Evolutionary conservation across 1,140 invertebrate species (phyloP).

Genomic region (Ruditapes philippinarum): DNA sequence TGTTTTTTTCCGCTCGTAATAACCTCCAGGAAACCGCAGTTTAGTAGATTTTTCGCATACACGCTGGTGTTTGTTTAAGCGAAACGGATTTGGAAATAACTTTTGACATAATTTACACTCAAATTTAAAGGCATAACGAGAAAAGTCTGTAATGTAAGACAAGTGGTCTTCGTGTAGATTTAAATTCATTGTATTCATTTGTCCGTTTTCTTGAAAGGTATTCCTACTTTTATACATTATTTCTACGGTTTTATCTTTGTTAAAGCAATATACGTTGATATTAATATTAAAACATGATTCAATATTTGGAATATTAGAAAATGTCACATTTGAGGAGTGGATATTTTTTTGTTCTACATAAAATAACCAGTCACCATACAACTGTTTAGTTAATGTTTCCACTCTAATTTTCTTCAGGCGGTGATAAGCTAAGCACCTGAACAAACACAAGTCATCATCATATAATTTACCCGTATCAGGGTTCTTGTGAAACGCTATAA

Average conservation of each 20-base stretch:
- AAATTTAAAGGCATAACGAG: background rate
- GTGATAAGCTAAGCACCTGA: slow-evolving; percentile 2
- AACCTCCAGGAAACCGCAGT: background rate
- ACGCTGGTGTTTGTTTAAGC: background rate
- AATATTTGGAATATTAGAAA: background rate
- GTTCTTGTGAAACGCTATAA: background rate
- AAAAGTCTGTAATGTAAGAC: background rate
- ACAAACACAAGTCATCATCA: background rate
- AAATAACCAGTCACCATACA: background rate
- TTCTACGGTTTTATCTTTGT: background rate
- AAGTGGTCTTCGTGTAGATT: background rate
- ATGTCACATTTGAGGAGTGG: background rate
- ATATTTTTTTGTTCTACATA: background rate
- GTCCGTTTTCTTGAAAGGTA: background rate
- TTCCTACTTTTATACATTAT: background rate
- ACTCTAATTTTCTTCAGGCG: background rate
- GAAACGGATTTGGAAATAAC: background rate
- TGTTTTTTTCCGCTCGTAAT: background rate
- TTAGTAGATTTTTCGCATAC: background rate
- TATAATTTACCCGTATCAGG: background rate
- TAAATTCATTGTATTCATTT: background rate
- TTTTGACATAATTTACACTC: background rate
- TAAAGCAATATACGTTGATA: background rate
- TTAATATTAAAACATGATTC: background rate
- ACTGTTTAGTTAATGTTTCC: background rate